Conservation (phyloP, 2,113 vertebrate species). For the Trochalopteron elliotii region DNA sequence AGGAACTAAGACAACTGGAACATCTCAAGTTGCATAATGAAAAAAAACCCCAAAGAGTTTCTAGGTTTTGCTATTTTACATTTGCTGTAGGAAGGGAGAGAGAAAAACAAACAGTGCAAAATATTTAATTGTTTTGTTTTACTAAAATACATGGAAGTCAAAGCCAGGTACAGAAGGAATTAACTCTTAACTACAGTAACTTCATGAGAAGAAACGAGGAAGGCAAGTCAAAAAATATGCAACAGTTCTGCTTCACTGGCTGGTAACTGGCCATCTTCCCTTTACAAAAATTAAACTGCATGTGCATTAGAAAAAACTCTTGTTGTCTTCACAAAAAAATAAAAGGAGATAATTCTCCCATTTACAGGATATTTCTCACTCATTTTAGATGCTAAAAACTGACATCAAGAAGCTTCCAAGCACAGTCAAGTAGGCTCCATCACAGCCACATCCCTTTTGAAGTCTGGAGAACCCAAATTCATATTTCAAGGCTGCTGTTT, state of each 20-base stretch:
- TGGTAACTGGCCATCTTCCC: conserved; percentile 40
- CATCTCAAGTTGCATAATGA: conserved; percentile 61
- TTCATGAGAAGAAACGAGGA: conserved; percentile 27
- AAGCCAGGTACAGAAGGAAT: conserved; percentile 33
- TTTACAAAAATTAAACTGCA: conserved; percentile 53
- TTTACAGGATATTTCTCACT: background rate
- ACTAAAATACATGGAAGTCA: conserved; percentile 61
- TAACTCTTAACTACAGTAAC: background rate
- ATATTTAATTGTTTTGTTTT: conserved; percentile 52
- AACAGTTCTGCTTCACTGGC: conserved; percentile 46
- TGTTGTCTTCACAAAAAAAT: conserved; percentile 25
- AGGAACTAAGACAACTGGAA: conserved; percentile 65
- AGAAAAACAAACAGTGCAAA: conserved; percentile 76
- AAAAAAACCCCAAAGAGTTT: conserved; percentile 11
- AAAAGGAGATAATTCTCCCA: conserved; percentile 2
- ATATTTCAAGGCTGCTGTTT: background rate
- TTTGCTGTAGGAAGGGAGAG: conserved; percentile 45
- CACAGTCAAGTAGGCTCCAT: conserved; percentile 32
- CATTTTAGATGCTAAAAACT: conserved; percentile 11
- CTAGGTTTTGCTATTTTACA: conserved; percentile 47
- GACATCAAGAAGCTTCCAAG: conserved; percentile 39
- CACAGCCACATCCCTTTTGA: conserved; percentile 19
- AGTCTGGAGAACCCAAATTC: background rate
- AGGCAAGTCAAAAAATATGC: conserved; percentile 39
- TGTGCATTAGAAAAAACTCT: conserved; percentile 41